These are phyloP conservation scores for Hippocampus kuda DNA, from an alignment of 2,797 vertebrate species.

Conservation along the genomic window DNA sequence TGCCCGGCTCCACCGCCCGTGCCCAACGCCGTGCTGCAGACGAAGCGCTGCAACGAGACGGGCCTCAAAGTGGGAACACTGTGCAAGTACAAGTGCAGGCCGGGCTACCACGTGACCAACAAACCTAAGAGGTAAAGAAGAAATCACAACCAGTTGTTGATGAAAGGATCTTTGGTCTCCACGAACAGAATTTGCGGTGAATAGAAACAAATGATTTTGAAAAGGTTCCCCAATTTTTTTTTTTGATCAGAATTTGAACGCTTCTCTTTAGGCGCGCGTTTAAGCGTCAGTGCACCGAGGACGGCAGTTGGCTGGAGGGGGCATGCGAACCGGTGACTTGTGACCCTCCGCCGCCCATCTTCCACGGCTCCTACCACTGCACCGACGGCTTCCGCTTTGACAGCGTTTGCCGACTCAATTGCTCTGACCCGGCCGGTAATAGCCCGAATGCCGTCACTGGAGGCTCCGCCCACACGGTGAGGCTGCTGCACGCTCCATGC, in stretches of 20 bases:
- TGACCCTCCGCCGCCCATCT: slow-evolving; percentile 81
- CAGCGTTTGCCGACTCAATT: slow-evolving; percentile 87
- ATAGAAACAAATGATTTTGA: neutral
- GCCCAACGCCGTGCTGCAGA: slow-evolving; percentile 84
- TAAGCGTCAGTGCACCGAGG: slow-evolving; percentile 89
- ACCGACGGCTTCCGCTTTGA: slow-evolving; percentile 89
- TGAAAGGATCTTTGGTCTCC: neutral
- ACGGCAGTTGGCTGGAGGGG: slow-evolving; percentile 86
- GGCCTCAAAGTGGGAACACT: slow-evolving; percentile 92
- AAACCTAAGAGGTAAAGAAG: slow-evolving; percentile 65
- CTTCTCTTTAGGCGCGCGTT: slow-evolving; percentile 75
- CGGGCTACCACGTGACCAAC: slow-evolving; percentile 88
- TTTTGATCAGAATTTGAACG: neutral
- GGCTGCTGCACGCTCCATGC: slow-evolving; percentile 66
- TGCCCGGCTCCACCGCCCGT: slow-evolving; percentile 82
- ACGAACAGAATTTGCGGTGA: neutral
- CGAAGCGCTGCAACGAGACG: slow-evolving; percentile 77
- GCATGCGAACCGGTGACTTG: slow-evolving; percentile 89
- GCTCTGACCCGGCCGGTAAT: slow-evolving; percentile 70
- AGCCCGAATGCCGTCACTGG: slow-evolving; percentile 38
- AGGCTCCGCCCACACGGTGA: slow-evolving; percentile 64
- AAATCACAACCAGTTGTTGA: neutral
- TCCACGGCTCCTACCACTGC: slow-evolving; percentile 89
- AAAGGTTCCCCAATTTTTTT: neutral
- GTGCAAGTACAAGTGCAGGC: slow-evolving; percentile 97